Percentiles rank a stretch among this genome's conserved stretches.
These are phyloP conservation scores for Hyposmocoma kahamanoa DNA, from an alignment of 1,140 invertebrate species.

Conservation along the genomic window DNA sequence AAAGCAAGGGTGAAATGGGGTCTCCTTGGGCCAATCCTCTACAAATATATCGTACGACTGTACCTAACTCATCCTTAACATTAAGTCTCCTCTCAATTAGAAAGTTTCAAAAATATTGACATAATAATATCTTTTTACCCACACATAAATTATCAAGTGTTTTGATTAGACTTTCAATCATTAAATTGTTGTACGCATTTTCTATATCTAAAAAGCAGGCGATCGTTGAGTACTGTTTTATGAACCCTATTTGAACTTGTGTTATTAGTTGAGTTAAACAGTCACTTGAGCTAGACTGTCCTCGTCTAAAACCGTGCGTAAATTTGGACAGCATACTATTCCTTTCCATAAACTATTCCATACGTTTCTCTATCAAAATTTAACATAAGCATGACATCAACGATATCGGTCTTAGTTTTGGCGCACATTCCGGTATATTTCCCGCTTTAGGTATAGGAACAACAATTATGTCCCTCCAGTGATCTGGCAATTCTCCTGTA, in stretches of 20 bases:
- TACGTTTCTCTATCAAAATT: neutral
- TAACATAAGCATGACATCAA: neutral
- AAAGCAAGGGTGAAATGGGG: constrained; percentile 3
- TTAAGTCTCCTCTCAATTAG: neutral
- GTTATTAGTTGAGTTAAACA: neutral
- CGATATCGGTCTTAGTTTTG: neutral
- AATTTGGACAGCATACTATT: neutral
- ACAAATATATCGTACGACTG: neutral
- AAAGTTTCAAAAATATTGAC: constrained; percentile 3
- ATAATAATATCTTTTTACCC: constrained; percentile 3
- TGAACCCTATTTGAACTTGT: neutral
- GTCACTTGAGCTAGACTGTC: constrained; percentile 1
- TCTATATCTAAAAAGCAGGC: constrained; percentile 7
- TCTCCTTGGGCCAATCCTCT: constrained; percentile 5
- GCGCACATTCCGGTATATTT: neutral
- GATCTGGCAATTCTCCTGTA: neutral
- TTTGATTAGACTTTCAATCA: neutral
- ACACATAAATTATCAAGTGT: neutral
- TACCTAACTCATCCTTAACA: neutral
- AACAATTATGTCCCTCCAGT: neutral
- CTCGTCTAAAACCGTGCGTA: neutral
- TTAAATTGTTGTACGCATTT: constrained; percentile 7
- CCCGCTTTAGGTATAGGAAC: neutral
- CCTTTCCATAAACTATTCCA: constrained; percentile 2
- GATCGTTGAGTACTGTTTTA: neutral